Evolutionary conservation across 2,888 invertebrate genomes (phyloP).

Genomic region (Rhingia campestris): DNA sequence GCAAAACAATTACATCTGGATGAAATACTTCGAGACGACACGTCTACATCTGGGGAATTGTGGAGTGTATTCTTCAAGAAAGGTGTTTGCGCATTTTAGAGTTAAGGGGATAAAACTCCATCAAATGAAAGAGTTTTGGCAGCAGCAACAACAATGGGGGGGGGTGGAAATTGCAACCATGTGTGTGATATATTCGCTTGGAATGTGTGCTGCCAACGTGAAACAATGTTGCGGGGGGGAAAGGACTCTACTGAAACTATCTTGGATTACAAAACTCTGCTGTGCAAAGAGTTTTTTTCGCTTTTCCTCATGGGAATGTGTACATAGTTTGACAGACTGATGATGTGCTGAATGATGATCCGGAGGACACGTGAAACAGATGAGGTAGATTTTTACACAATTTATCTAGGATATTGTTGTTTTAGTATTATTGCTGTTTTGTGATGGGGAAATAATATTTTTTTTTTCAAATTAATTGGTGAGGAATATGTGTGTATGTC

Average conservation of each 20-base stretch:
- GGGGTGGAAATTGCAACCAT: constrained; percentile 23
- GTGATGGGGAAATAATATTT: too few species aligned
- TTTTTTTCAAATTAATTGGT: too few species aligned
- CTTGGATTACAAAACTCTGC: not conserved
- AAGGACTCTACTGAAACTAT: constrained; percentile 8
- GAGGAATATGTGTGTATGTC: too few species aligned
- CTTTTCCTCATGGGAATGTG: not conserved
- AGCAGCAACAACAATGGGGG: not conserved
- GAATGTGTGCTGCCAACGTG: not conserved
- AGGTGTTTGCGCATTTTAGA: constrained; percentile 29
- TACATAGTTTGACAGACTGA: too few species aligned
- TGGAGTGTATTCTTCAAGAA: constrained; percentile 7
- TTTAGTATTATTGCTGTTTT: too few species aligned
- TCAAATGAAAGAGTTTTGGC: constrained; percentile 11
- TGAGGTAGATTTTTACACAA: too few species aligned
- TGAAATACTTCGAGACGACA: constrained; percentile 51
- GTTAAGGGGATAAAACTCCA: constrained; percentile 35
- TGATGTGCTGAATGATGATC: too few species aligned
- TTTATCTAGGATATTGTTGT: too few species aligned
- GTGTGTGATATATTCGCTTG: constrained; percentile 18
- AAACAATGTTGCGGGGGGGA: constrained; percentile 3
- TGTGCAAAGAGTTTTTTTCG: constrained; percentile 5
- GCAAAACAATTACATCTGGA: constrained; percentile 67
- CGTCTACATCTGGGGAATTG: constrained; percentile 42
- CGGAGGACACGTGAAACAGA: too few species aligned